Percentiles rank a stretch among this genome's conserved stretches.
Evolutionary conservation across 2,797 vertebrate genomes (phyloP).

Genomic region (Sternarchorhynchus goeldii): DNA sequence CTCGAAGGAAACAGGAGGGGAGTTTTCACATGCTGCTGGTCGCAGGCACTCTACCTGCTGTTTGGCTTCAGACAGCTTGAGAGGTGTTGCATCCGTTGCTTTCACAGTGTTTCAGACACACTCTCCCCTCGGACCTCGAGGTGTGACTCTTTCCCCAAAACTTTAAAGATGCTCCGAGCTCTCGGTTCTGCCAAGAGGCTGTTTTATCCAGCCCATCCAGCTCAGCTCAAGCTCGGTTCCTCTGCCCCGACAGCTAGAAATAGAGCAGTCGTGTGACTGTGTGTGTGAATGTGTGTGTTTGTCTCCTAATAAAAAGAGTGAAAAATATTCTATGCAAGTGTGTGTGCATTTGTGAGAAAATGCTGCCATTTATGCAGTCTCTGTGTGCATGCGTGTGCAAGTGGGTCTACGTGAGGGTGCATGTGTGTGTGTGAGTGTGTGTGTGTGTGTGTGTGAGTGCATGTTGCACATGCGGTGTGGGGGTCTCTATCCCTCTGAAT

Average conservation of each 20-base stretch:
- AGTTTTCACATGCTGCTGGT: constrained; percentile 62
- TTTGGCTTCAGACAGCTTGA: constrained; percentile 64
- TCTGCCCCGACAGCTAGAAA: constrained; percentile 18
- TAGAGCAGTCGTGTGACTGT: constrained; percentile 20
- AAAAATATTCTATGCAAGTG: neutral
- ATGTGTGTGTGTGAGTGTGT: constrained; percentile 14
- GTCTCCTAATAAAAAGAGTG: neutral
- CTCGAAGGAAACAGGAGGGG: constrained; percentile 58
- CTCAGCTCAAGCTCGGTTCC: constrained; percentile 2
- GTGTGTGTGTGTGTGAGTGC: constrained; percentile 37
- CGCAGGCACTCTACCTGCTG: constrained; percentile 61
- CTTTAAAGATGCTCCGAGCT: constrained; percentile 55
- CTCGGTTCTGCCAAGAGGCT: constrained; percentile 39
- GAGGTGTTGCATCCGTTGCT: constrained; percentile 65
- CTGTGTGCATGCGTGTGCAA: constrained; percentile 7
- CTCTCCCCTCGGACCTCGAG: constrained; percentile 58
- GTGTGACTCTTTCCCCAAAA: constrained; percentile 63
- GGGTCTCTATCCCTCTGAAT: constrained; percentile 49
- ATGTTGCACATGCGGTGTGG: constrained; percentile 25
- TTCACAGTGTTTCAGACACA: constrained; percentile 59
- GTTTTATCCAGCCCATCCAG: constrained; percentile 41
- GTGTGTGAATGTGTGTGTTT: constrained; percentile 1
- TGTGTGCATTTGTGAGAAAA: neutral
- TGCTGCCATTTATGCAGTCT: neutral
- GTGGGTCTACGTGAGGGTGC: constrained; percentile 8